Base-by-base conservation (phyloP, 2,797 vertebrate genomes). In the Silurus lanzhouensis region DNA sequence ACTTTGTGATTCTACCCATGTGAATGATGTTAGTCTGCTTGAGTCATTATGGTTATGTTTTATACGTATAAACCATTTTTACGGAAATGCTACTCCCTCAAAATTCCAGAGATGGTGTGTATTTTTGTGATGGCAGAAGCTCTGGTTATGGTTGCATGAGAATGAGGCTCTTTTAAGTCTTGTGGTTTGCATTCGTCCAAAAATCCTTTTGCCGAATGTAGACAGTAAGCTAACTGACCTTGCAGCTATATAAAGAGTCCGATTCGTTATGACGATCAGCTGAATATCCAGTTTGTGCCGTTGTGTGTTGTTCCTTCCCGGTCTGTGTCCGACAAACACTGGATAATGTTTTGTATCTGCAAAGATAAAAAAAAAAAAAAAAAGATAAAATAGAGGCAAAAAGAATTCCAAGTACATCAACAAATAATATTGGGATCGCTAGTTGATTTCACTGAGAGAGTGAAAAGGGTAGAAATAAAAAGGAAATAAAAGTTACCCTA, bases 311-410 rank as follows among this genome's bases (percentile, higher is more conserved):
- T 98, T 99, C 91, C 97, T 95, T 91, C 97, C 98, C 88, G 98
- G 98, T 92, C 97, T 99, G 96, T 99, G 98, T 91, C 98, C 98
- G 92, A 99, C 97, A 88, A 99, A 99, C 82, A 97, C 97, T 38
- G 98, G 98, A 95, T 99, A 99, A 93, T 99, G 98, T 95, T 96
- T 99, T 90, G 98, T 99, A 94, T 98, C 98, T 99, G 96, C 81
- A 86, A 74, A 52, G 48, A 52, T 71, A 20, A 2, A 81, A 82
- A 52, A 52, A 52, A 52, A 52, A 52, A 52, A 52, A 52, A 52
- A 9, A 1, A 10, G 48, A 75, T 48, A 1, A 83, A 83, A 83
- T 20, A 20, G 44, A 44, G 75, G 74, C n/a, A 64, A 68, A 76
- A 38, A 79, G 13, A 44, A 63, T 31, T 83, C 52, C 64, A 76